phyloP scores from a whole-genome alignment of 1,140 invertebrate genomes.

The Drosophila subpulchrella region DNA sequence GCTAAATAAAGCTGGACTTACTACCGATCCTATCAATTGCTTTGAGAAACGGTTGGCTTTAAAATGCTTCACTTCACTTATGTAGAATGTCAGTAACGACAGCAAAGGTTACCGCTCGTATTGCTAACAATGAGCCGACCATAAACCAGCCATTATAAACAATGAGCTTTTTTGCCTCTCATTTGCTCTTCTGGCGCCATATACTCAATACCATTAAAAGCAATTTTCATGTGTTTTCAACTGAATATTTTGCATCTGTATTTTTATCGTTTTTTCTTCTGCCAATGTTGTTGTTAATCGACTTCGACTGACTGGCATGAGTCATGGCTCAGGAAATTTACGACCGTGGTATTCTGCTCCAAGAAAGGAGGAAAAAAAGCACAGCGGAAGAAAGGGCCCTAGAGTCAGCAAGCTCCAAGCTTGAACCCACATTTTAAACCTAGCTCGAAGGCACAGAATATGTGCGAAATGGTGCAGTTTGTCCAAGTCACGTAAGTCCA shows the following conservation, averaged over 20 bases:
- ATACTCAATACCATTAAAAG: constrained; percentile 34
- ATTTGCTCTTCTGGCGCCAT: constrained; percentile 13
- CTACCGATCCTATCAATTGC: too few species aligned
- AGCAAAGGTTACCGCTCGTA: constrained; percentile 9
- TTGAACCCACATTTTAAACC: not conserved
- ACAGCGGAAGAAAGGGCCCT: constrained; percentile 8
- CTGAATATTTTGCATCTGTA: constrained; percentile 46
- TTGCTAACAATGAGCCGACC: constrained; percentile 2
- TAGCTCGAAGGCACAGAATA: constrained; percentile 22
- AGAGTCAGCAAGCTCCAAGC: constrained; percentile 8
- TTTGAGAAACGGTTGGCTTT: constrained; percentile 2
- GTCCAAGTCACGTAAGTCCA: constrained; percentile 73
- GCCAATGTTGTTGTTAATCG: constrained; percentile 22
- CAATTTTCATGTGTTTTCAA: constrained; percentile 72
- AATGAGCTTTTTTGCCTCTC: constrained; percentile 41
- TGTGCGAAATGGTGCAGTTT: constrained; percentile 65
- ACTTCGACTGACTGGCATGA: constrained; percentile 48
- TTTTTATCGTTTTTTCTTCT: constrained; percentile 64
- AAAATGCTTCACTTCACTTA: constrained; percentile 1
- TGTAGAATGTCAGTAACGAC: not conserved
- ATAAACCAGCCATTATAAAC: constrained; percentile 32
- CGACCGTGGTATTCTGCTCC: constrained; percentile 15
- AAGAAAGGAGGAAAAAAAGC: constrained; percentile 45
- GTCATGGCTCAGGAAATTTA: constrained; percentile 70
- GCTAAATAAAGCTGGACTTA: too few species aligned